Base-by-base conservation (phyloP, 1,140 invertebrate species). In the Bombus huntii region DNA sequence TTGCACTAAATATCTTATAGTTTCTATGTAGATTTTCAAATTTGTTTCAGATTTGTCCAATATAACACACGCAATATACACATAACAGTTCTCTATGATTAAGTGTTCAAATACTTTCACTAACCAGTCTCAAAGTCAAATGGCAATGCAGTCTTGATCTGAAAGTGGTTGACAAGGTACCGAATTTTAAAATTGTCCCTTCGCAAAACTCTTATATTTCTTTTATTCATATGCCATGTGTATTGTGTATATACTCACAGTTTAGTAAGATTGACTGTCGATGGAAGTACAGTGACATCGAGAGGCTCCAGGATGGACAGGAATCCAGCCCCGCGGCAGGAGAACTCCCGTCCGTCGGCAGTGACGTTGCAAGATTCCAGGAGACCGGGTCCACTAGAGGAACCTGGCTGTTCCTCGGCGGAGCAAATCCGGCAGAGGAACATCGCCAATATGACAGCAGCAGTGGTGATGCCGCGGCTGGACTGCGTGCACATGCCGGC, bases 291-390 rank as follows among this genome's bases (percentile, higher is more conserved):
- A 71, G 80, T 73, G 86, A 78, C 79, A 10, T 88, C 71, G 57
- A 90, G 79, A 22, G 91, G 85, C 65, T 87, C 83, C 44, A 88
- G 80, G 76, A 93, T 83, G 80, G 92, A 90, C 34, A 87, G 78
- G 39, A 94, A 90, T 34, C 90, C 89, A 75, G 90, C 90, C 37
- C 89, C 87, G 47, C 93, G 92, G 62, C 93, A 94, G 28, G 92
- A 65, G 28, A 92, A 86, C 80, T 94, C 93, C 77, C 90, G 90
- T 34, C 91, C 92, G 62, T 94, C 92, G 78, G 87, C 84, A 13
- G 86, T 89, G 79, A 93, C 81, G 84, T 92, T 93, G 81, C 93
- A 94, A 37, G 83, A 66, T 47, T 87, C 78, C 39, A 70, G n/a
- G 25, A 62, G 31, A 70, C 76, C 68, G 76, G 44, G 47, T 86